phyloP scores from a whole-genome alignment of 1,140 invertebrate genomes.

The Latrodectus geometricus region DNA sequence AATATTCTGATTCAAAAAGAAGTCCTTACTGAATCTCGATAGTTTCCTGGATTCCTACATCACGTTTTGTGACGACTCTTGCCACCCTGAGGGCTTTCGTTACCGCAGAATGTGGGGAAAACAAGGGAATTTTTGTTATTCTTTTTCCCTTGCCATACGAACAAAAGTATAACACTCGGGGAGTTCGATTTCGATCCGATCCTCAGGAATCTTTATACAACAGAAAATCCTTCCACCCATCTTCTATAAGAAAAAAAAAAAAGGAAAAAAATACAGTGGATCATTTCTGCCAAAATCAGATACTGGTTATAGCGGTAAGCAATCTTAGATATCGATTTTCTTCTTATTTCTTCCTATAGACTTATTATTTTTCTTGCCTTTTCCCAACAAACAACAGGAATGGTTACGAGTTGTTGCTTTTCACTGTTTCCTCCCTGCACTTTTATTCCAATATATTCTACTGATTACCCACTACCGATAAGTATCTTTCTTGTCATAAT shows the following conservation, averaged over 20 bases:
- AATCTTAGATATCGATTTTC: constrained; percentile 13
- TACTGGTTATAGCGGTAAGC: constrained; percentile 25
- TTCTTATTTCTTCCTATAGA: not conserved
- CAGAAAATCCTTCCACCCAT: not conserved
- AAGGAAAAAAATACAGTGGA: not conserved
- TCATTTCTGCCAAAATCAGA: constrained; percentile 9
- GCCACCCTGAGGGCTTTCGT: not conserved
- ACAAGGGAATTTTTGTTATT: not conserved
- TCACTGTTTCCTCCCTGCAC: not conserved
- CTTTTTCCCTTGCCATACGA: not conserved
- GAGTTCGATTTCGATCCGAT: not conserved
- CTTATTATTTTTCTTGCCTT: constrained; percentile 1
- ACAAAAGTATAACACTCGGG: not conserved
- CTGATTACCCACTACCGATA: not conserved
- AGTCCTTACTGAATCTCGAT: not conserved
- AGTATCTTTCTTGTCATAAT: not conserved
- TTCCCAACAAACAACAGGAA: not conserved
- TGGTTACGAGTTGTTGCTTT: not conserved
- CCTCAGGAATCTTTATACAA: not conserved
- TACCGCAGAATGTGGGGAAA: not conserved
- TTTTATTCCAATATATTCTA: constrained; percentile 13
- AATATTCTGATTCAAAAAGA: not conserved
- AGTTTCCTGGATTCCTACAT: not conserved
- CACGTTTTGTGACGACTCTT: not conserved
- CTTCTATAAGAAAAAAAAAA: not conserved